Conservation (phyloP, 1,140 invertebrate genomes). For the Diachasma alloeum region DNA sequence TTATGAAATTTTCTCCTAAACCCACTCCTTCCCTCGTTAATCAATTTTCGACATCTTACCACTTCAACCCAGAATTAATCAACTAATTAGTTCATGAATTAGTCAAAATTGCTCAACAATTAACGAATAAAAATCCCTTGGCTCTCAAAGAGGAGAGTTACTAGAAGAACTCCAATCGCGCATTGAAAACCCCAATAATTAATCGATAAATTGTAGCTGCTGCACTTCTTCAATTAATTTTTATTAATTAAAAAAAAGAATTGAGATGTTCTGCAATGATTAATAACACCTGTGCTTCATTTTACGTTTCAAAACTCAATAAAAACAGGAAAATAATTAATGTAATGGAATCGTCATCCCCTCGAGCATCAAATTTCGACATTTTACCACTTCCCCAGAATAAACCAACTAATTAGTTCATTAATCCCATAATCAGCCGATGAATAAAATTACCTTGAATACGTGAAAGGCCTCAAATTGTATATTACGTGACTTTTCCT, state of each 20-base stretch:
- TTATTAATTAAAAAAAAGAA: constrained; percentile 21
- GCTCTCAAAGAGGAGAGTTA: background rate
- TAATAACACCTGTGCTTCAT: constrained; percentile 46
- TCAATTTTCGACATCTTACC: too few relatives aligned
- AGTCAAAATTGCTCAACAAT: too few relatives aligned
- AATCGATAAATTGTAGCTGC: constrained; percentile 43
- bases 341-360: too few relatives aligned
- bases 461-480: constrained; percentile 99
- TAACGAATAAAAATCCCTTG: background rate
- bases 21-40: too few relatives aligned
- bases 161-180: background rate
- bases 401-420: background rate
- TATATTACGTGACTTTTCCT: constrained; percentile 98
- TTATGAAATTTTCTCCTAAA: too few relatives aligned
- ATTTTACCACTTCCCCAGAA: background rate
- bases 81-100: too few relatives aligned
- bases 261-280: constrained; percentile 30
- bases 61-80: too few relatives aligned
- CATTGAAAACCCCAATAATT: background rate
- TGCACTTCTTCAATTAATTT: constrained; percentile 33
- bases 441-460: constrained; percentile 85
- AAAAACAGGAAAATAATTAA: too few relatives aligned
- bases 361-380: background rate
- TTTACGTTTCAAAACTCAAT: constrained; percentile 36
- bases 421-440: background rate